Evolutionary conservation across 2,113 vertebrate genomes (phyloP).

Genomic region (Perca schrenkii): DNA sequence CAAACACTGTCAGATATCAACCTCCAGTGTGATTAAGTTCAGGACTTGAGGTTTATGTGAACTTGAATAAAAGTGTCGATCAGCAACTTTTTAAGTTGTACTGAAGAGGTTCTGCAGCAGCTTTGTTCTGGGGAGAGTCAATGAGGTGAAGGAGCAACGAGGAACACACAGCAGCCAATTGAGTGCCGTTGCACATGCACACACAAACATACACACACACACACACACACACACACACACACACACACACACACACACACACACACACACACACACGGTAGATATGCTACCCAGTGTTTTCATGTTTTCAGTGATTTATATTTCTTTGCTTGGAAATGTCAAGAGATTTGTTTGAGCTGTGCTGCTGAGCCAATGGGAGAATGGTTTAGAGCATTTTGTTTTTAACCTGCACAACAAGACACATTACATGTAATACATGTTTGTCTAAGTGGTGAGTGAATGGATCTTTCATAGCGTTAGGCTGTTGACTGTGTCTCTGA

Average conservation of each 20-base stretch:
- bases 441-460: background rate
- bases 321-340: slow-evolving; percentile 64
- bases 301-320: slow-evolving; percentile 50
- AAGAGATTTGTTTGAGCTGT: slow-evolving; percentile 50
- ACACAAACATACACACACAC: slow-evolving; percentile 9
- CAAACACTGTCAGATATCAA: too few species aligned
- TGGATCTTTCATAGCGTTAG: background rate
- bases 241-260: background rate
- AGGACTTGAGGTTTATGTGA: too few species aligned
- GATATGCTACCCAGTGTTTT: slow-evolving; percentile 29
- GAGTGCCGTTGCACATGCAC: background rate
- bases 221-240: background rate
- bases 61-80: too few species aligned
- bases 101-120: background rate
- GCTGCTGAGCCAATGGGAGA: slow-evolving; percentile 13
- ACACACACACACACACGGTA: background rate
- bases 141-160: background rate
- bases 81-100: too few species aligned
- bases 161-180: background rate
- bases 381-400: slow-evolving; percentile 35
- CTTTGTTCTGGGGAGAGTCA: slow-evolving; percentile 7
- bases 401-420: slow-evolving; percentile 23
- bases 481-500: background rate
- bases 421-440: background rate
- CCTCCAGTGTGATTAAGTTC: too few species aligned